These are phyloP conservation scores for Dendrocincla fuliginosa DNA, from an alignment of 2,797 vertebrate species.

Conservation along the genomic window DNA sequence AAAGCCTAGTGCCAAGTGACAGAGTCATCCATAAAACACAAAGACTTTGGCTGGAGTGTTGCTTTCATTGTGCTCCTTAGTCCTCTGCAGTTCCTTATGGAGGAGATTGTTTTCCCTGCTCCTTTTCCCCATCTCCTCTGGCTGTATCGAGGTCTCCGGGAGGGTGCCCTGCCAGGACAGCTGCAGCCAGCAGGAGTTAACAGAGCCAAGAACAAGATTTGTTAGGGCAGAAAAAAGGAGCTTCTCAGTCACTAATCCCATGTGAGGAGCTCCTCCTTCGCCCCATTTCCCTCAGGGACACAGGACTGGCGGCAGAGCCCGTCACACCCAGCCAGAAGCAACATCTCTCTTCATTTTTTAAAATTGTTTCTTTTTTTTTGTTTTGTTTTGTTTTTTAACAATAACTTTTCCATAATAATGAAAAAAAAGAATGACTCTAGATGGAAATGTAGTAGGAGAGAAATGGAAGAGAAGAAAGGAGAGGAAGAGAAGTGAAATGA, in stretches of 20 bases:
- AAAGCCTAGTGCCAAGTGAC: background rate
- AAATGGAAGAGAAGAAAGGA: background rate
- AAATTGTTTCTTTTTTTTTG: too few relatives aligned
- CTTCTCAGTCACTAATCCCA: background rate
- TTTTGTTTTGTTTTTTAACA: background rate
- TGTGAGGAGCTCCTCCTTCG: background rate
- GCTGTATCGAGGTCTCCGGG: background rate
- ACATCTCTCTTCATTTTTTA: fast-evolving
- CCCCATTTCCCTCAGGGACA: fast-evolving
- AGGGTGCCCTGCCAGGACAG: slow-evolving; percentile 41
- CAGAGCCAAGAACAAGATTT: background rate
- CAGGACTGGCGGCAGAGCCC: background rate
- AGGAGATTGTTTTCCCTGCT: background rate
- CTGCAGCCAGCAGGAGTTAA: background rate
- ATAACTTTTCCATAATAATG: background rate
- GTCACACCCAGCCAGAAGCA: background rate
- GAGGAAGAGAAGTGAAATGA: background rate
- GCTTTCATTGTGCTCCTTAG: background rate
- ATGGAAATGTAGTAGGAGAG: background rate
- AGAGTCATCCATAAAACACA: background rate
- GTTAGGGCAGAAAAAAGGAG: background rate
- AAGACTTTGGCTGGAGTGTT: background rate
- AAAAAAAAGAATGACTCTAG: background rate
- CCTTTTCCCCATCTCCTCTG: background rate
- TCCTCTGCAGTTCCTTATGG: background rate